phyloP scores from a whole-genome alignment of 1,140 invertebrate genomes.

The Zophobas morio region DNA sequence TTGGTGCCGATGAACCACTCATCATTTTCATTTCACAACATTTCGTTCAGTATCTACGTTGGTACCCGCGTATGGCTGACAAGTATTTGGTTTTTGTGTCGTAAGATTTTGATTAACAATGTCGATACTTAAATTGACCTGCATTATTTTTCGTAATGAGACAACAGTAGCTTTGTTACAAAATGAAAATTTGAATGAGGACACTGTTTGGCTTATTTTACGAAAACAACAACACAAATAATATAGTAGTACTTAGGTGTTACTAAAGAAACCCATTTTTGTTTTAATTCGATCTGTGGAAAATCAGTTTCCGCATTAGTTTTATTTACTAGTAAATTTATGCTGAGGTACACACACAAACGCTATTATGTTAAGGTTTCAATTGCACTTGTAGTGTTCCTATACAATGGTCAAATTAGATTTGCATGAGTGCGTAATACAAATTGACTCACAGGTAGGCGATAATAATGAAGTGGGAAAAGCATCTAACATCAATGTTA shows the following conservation, averaged over 20 bases:
- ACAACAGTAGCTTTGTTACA: neutral
- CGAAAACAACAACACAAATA: neutral
- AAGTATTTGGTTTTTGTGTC: neutral
- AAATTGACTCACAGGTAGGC: constrained; percentile 18
- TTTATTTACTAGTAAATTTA: constrained; percentile 8
- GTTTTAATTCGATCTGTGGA: constrained; percentile 7
- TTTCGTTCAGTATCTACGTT: no score
- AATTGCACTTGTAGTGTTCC: constrained; percentile 19
- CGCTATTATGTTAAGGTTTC: constrained; percentile 16
- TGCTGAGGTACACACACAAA: constrained; percentile 15
- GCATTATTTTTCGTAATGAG: constrained; percentile 23
- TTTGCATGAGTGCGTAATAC: constrained; percentile 37
- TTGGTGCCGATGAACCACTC: no score
- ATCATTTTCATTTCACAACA: no score
- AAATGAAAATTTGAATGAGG: no score
- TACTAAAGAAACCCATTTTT: neutral
- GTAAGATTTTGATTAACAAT: neutral
- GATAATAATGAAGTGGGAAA: constrained; percentile 19
- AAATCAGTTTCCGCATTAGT: constrained; percentile 30
- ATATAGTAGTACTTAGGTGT: neutral
- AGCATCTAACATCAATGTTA: neutral
- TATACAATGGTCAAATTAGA: constrained; percentile 44
- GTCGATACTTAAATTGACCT: constrained; percentile 5
- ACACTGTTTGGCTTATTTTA: no score
- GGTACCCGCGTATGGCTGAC: constrained; percentile 3